phyloP scores from a whole-genome alignment of 53 echinoderm and acorn worm species.

The Astropecten irregularis region DNA sequence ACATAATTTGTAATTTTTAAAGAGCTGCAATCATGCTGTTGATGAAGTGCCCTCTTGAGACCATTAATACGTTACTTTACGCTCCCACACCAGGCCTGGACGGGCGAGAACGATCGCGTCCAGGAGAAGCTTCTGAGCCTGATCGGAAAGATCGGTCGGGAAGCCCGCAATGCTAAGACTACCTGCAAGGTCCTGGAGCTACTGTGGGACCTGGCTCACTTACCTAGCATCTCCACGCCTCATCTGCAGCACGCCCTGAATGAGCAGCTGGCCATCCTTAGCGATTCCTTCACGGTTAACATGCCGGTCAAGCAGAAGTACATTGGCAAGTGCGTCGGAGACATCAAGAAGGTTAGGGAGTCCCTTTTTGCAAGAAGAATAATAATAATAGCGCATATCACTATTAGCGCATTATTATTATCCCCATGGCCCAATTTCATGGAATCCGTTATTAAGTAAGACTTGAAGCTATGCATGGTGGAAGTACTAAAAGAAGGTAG shows the following conservation, averaged over 20 bases:
- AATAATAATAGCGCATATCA: too few relatives aligned
- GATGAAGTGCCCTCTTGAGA: too few relatives aligned
- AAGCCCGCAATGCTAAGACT: constrained; percentile 85
- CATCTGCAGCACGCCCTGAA: constrained; percentile 96
- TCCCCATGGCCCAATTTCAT: too few relatives aligned
- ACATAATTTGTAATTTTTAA: too few relatives aligned
- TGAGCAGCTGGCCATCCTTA: constrained; percentile 94
- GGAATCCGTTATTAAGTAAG: too few relatives aligned
- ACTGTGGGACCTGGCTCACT: constrained; percentile 95
- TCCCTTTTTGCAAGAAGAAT: too few relatives aligned
- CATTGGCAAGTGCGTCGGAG: constrained; percentile 88
- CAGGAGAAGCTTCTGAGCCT: constrained; percentile 94
- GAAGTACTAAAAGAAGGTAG: too few relatives aligned
- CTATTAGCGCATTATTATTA: not conserved
- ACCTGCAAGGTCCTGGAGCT: constrained; percentile 94
- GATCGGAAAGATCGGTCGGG: constrained; percentile 92
- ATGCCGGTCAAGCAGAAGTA: constrained; percentile 91
- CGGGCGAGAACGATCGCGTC: constrained; percentile 90
- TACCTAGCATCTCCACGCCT: constrained; percentile 82
- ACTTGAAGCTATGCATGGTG: too few relatives aligned
- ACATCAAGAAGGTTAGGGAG: constrained; percentile 82
- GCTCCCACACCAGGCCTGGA: constrained; percentile 84
- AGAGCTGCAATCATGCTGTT: too few relatives aligned
- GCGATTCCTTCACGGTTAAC: constrained; percentile 85
- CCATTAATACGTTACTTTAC: too few relatives aligned